Evolutionary conservation across 2,113 vertebrate genomes (phyloP), one percentile per base, ranked within the genome.

Genomic region (Mustela lutreola): DNA sequence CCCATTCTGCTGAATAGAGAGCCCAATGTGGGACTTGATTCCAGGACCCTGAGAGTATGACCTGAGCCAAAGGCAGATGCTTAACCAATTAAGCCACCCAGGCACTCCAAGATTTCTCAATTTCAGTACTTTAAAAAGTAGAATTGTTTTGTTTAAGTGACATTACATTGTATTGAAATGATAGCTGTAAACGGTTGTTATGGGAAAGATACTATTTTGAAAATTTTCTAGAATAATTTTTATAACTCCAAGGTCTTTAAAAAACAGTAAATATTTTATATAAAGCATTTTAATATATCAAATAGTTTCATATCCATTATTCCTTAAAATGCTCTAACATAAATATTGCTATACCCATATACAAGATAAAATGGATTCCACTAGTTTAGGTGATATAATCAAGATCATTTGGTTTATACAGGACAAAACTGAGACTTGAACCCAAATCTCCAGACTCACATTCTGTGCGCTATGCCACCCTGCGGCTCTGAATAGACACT

Each of bases 221-320:
- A 92, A 87, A 18, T 83, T 90, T 87, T 95, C 22, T 58, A 22
- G 22, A 81, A 53, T 81, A 56, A 62, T 87, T 63, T 82, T 87
- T 63, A 36, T 89, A 71, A 65, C 56, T 53, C n/a, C 33, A 65
- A 42, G n/a, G 3, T 97, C 62, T 92, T 65, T 88, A 31, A 83
- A 83, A 50, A 76, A 82, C 75, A 87, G 48, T 24, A 67, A 81
- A 42, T 33, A 70, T 75, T 85, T 45, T 70, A 81, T 81, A 18
- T 50, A 91, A 76, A 70, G 12, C 60, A 91, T 2, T 93, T 65
- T 96, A 95, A 82, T 70, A 6, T 31, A 15, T 82, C 50, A 70
- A 36, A 75, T 63, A 76, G 26, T 33, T 91, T 65, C 26, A 15
- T 33, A 95, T 53, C 12, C 18, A 15, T 88, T 91, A 33, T 63